Base-by-base conservation (phyloP, 2,888 invertebrate species). In the Amphipyra tragopoginis region DNA sequence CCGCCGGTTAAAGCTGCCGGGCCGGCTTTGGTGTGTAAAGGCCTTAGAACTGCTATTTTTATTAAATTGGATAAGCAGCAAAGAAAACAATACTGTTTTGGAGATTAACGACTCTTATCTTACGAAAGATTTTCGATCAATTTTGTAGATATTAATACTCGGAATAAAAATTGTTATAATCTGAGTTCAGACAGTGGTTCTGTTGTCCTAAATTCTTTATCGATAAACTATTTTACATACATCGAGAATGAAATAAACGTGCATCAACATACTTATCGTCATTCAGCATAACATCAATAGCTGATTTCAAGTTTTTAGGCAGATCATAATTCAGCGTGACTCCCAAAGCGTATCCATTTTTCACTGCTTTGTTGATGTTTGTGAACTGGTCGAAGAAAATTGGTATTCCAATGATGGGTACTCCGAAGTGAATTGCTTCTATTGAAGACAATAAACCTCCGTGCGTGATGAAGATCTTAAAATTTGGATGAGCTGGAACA, bases 391-490 rank as follows among this genome's bases (percentile, higher is more conserved):
- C 92, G 2, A 75, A 85, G 38, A 79, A 82, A 1, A 87, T 69
- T 0, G 90, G 90, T 2, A 90, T 75, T 0, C 87, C 90, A 26
- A 90, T 85, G 0, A 80, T 75, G 3, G 90, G 89, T 1, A 88
- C 81, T 36, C 86, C 89, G 21, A 86, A 89, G 63, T 90, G 86
- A 0, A 89, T 64, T 0, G 88, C 66, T 71, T 90, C 90, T 14
- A 83, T 86, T 0, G 85, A 79, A 0, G 90, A 90, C 0, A 89
- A 74, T 0, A 86, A 65, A 15, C 90, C 90, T 14, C 90, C 90
- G 52, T 89, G 89, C 0, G 86, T 79, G 26, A 89, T 84, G 43
- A 89, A 89, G 13, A 86, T 65, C n/a, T 71, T 65, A 6, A 79
- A 73, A 14, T 89, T 89, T 2, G 86, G 84, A 65, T 89, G 89